Base-by-base conservation (phyloP, 2,797 vertebrate genomes). In the Fistularia commersonii region DNA sequence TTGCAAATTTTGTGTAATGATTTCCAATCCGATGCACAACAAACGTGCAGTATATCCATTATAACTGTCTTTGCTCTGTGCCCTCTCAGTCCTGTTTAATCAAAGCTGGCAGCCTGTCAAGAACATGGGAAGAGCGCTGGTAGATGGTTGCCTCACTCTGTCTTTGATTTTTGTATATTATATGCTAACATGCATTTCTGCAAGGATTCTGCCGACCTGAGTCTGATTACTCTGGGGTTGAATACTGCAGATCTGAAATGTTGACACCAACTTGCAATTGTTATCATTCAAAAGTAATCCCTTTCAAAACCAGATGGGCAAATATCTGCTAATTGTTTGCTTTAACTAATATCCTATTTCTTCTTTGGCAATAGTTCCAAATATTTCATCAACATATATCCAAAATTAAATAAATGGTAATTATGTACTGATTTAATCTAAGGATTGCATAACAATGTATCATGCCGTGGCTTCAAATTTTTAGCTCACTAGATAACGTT, bases 81-180 rank as follows among this genome's bases (percentile, higher is more conserved):
- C 57, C 39, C 44, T 61, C 48, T 51, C 45, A 64, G 54, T 54
- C 55, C 59, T 57, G 57, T 73, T 67, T 47, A 70, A 72, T 62
- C 70, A 72, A 70, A 81, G 65, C 50, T 47, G 72, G 54, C 72
- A 72, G 54, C 64, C 62, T 73, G 38, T 77, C 69, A 76, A 60
- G 63, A 69, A 46, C 63, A 74, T 64, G 55, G 64, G 55, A 49
- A 7, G 48, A 61, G 45, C 55, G 64, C 53, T 47, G 78, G 64
- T 55, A 55, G 54, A 61, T 55, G 63, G 51, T 66, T 61, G 56
- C 65, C 51, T 75, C 51, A 69, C 48, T 54, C 54, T 64, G 50
- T 66, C 82, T 87, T 84, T 86, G 69, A 81, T 85, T 59, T 57
- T 69, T 72, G 5, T 47, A 55, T 62, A 77, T 82, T 69, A 73